Evolutionary conservation across 2,797 vertebrate species (phyloP).

Genomic region (Lateolabrax maculatus): DNA sequence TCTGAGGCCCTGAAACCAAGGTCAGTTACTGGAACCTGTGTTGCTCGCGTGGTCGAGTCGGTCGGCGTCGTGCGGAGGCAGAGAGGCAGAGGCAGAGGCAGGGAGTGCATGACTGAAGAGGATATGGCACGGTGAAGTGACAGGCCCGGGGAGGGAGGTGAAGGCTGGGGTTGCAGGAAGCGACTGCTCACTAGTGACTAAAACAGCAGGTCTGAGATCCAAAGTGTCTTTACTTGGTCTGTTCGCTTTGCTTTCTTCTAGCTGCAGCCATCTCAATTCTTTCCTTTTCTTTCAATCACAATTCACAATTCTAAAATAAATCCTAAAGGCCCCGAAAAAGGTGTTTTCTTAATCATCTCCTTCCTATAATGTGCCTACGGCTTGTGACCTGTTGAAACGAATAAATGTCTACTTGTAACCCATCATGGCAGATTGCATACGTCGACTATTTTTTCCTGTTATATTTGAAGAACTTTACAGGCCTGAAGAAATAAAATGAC

Average conservation of each 20-base stretch:
- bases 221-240: constrained; percentile 36
- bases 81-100: constrained; percentile 39
- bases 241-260: constrained; percentile 13
- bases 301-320: not conserved
- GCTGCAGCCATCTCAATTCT: constrained; percentile 27
- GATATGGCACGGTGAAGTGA: constrained; percentile 67
- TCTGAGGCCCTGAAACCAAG: constrained; percentile 55
- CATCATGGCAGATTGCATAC: not conserved
- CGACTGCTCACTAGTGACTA: constrained; percentile 69
- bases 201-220: constrained; percentile 67
- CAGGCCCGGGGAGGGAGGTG: constrained; percentile 53
- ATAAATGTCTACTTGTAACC: not conserved
- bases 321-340: not conserved
- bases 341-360: not conserved
- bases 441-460: not conserved
- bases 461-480: not conserved
- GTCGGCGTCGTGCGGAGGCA: constrained; percentile 30
- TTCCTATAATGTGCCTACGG: not conserved
- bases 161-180: constrained; percentile 47
- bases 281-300: constrained; percentile 28
- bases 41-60: constrained; percentile 17
- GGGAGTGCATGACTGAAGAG: constrained; percentile 64
- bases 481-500: not conserved
- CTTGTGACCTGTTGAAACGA: not conserved
- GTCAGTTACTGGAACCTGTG: constrained; percentile 73